Conservation (phyloP, 2,113 vertebrate species). For the Eidolon helvum region DNA sequence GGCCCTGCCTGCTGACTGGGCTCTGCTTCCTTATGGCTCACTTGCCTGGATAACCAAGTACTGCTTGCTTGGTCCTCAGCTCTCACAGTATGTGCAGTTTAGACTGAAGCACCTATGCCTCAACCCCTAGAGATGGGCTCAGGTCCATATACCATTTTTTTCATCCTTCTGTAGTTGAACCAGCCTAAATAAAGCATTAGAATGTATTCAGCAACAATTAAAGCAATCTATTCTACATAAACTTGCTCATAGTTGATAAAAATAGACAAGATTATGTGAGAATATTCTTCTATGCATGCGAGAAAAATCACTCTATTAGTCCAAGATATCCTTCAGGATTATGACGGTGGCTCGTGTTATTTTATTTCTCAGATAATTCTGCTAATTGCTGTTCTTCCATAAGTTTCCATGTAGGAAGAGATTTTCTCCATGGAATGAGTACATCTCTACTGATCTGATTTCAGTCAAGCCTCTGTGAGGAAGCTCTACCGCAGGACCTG, state of each 20-base stretch:
- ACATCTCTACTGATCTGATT: neutral
- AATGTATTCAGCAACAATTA: neutral
- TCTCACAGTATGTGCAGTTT: neutral
- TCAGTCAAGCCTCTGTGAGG: neutral
- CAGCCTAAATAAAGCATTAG: neutral
- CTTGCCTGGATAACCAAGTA: neutral
- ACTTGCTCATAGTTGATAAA: neutral
- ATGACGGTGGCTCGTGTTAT: neutral
- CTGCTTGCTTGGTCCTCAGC: neutral
- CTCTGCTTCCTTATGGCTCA: neutral
- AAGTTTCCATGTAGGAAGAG: neutral
- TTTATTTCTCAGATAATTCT: slow-evolving; percentile 30
- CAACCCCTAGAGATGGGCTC: neutral
- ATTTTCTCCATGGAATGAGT: neutral
- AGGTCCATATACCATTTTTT: neutral
- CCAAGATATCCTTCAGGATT: neutral
- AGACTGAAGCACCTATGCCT: neutral
- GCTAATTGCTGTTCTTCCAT: neutral
- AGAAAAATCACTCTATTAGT: neutral
- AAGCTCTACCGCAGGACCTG: neutral
- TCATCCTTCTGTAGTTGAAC: neutral
- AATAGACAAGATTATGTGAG: neutral
- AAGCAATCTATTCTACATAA: neutral
- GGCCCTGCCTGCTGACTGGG: neutral
- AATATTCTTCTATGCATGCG: neutral